Percentiles rank a stretch among this genome's conserved stretches.
phyloP scores from a whole-genome alignment of 2,888 invertebrate species.

The Himalopsyche tibetana region DNA sequence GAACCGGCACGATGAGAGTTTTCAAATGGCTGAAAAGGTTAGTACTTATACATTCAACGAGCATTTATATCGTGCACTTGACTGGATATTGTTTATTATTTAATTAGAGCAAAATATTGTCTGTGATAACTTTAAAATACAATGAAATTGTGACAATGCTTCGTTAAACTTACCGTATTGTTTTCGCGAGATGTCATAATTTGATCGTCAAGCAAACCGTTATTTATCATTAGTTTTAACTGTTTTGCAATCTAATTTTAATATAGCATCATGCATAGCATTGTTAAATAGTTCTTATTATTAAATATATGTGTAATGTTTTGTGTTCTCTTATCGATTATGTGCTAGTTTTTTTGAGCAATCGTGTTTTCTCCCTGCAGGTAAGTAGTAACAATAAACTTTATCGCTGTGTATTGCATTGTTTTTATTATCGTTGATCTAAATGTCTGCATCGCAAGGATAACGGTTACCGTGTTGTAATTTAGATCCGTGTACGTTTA shows the following conservation, averaged over 20 bases:
- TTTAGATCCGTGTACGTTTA: no score
- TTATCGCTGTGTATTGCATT: neutral
- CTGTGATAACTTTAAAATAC: neutral
- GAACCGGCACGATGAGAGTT: slow-evolving; percentile 11
- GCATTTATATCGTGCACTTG: neutral
- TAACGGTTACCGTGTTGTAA: neutral
- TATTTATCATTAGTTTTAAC: no score
- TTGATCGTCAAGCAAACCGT: neutral
- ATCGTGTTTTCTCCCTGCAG: neutral
- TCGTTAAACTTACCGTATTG: neutral
- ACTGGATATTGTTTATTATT: neutral
- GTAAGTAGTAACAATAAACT: slow-evolving; percentile 10
- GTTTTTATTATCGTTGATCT: slow-evolving; percentile 1
- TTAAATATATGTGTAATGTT: no score
- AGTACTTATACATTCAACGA: neutral
- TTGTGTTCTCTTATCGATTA: neutral
- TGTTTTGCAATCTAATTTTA: no score
- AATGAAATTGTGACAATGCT: neutral
- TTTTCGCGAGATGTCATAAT: neutral
- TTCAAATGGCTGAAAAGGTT: slow-evolving; percentile 26
- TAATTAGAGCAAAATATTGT: neutral
- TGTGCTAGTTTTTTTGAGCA: slow-evolving; percentile 9
- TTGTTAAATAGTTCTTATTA: no score
- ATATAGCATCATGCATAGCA: no score
- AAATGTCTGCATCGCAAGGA: neutral